A percentile compares a stretch with the other conserved stretches of the same genome.
Evolutionary conservation across 1,140 invertebrate genomes (phyloP).

Genomic region (Lepidurus couesii): DNA sequence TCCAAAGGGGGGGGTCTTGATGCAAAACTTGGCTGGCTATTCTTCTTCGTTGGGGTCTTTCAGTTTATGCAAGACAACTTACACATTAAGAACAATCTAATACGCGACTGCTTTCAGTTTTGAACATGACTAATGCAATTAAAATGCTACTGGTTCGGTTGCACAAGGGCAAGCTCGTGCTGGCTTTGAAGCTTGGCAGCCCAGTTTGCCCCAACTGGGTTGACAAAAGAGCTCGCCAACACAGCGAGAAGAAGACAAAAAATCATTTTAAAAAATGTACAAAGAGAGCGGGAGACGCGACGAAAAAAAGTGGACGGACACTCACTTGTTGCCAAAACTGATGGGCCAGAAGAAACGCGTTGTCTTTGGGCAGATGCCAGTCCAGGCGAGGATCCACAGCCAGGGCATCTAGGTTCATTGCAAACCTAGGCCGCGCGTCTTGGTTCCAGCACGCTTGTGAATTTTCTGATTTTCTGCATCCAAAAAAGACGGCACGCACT

Average conservation of each 20-base stretch:
- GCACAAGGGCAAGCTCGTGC: neutral
- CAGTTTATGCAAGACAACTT: neutral
- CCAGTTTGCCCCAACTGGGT: neutral
- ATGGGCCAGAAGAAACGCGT: constrained; percentile 20
- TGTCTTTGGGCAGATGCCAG: constrained; percentile 18
- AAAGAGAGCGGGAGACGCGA: neutral
- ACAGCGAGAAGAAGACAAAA: neutral
- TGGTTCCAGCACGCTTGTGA: neutral
- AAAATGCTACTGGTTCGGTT: neutral
- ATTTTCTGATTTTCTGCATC: neutral
- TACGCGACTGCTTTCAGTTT: neutral
- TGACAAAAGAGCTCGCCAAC: constrained; percentile 12
- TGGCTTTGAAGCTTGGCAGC: neutral
- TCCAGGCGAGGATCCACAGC: constrained; percentile 9
- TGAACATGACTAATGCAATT: constrained; percentile 10
- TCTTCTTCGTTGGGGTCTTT: neutral
- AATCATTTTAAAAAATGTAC: neutral
- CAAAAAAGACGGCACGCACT: neutral
- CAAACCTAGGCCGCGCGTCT: constrained; percentile 12
- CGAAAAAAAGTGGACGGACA: neutral
- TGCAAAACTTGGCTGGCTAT: neutral
- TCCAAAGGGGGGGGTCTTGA: no score
- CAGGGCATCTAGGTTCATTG: constrained; percentile 21
- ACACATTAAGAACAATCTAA: neutral
- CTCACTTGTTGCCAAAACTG: constrained; percentile 21